Evolutionary conservation across 2,113 vertebrate species (phyloP).

Genomic region (Oryzias woworae): DNA sequence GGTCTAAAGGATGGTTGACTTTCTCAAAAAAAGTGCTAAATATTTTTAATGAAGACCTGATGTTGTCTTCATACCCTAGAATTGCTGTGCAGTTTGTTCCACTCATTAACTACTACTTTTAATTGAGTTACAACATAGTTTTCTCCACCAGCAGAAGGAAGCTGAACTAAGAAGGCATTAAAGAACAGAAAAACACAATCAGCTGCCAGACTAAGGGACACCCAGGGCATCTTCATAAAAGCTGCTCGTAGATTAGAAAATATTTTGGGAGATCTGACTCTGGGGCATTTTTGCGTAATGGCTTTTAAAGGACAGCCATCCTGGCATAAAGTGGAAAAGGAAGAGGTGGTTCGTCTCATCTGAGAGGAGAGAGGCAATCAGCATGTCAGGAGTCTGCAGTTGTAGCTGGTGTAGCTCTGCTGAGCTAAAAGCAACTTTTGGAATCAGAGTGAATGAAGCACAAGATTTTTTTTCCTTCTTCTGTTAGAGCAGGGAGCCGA

Average conservation of each 20-base stretch:
- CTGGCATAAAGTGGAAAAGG: constrained; percentile 30
- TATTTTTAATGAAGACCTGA: constrained; percentile 14
- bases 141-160: constrained; percentile 20
- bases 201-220: constrained; percentile 27
- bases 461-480: background rate
- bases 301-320: constrained; percentile 48
- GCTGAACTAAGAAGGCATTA: constrained; percentile 7
- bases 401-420: constrained; percentile 8
- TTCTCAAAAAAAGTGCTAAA: constrained; percentile 24
- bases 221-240: constrained; percentile 29
- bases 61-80: constrained; percentile 25
- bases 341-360: constrained; percentile 34
- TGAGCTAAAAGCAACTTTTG: constrained; percentile 5
- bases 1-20: background rate
- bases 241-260: constrained; percentile 36
- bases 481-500: constrained; percentile 1
- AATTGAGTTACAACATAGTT: constrained; percentile 41
- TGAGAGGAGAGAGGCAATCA: constrained; percentile 39
- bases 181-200: constrained; percentile 11
- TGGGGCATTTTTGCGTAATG: constrained; percentile 35
- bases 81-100: constrained; percentile 5
- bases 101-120: constrained; percentile 29
- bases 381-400: background rate
- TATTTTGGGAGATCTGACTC: constrained; percentile 51
- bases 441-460: constrained; percentile 4